A percentile compares a stretch with the other conserved stretches of the same genome.
These are phyloP conservation scores for Noctua comes DNA, from an alignment of 2,888 invertebrate species.

Conservation along the genomic window DNA sequence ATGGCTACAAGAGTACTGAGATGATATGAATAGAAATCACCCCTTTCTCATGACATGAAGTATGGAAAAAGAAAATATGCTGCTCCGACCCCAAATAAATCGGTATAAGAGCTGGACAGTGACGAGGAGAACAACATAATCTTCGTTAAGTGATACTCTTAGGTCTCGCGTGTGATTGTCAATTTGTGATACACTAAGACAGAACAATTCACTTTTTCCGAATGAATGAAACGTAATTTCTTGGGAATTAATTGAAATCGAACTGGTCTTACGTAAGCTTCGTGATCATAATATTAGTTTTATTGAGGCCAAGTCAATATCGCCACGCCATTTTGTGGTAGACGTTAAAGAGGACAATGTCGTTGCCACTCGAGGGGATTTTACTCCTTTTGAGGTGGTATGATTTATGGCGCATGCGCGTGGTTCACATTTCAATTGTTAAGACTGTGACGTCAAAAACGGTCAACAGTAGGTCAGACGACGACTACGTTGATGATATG, in stretches of 20 bases:
- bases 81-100: not conserved
- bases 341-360: conserved; percentile 73
- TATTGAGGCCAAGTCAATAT: conserved; percentile 64
- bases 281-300: conserved; percentile 57
- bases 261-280: conserved; percentile 44
- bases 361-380: conserved; percentile 73
- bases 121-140: not conserved
- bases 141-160: not conserved
- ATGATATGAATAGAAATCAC: not conserved
- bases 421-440: conserved; percentile 55
- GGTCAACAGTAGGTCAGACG: conserved; percentile 38
- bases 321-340: conserved; percentile 53
- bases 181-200: not conserved
- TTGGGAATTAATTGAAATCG: conserved; percentile 45
- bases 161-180: not conserved
- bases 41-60: not conserved
- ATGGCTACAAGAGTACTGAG: not conserved
- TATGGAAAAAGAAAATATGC: not conserved
- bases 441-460: conserved; percentile 12
- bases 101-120: not conserved
- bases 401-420: conserved; percentile 58
- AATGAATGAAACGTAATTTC: conserved; percentile 31
- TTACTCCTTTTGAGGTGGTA: conserved; percentile 70
- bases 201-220: conserved; percentile 31
- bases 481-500: not conserved